These are phyloP conservation scores for Sigmodon hispidus DNA, from an alignment of 2,113 vertebrate species.

Conservation along the genomic window DNA sequence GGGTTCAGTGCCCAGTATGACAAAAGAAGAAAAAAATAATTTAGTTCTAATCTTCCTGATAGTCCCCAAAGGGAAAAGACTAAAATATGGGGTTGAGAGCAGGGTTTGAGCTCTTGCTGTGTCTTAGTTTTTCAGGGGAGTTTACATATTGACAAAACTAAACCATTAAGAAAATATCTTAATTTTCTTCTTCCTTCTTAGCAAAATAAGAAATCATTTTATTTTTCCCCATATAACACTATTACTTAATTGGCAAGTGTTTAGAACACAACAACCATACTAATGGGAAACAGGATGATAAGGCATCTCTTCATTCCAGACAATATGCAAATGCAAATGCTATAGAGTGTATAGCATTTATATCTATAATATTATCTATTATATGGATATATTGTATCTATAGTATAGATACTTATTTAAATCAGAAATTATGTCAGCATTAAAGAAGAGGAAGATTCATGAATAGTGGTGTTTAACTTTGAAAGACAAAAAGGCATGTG, in stretches of 20 bases:
- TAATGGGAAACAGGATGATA: neutral
- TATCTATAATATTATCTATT: neutral
- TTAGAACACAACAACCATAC: neutral
- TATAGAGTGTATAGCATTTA: neutral
- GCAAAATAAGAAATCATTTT: conserved; percentile 15
- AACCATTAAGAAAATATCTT: conserved; percentile 11
- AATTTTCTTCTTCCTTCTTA: conserved; percentile 36
- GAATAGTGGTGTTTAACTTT: neutral
- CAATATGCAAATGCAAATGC: neutral
- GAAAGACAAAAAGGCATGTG: neutral
- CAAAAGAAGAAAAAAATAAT: neutral
- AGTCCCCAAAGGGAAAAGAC: conserved; percentile 1
- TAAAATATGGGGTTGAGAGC: neutral
- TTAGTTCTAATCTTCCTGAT: neutral
- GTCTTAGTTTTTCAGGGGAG: neutral
- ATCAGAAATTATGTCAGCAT: neutral
- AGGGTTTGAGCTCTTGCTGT: neutral
- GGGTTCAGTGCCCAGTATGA: neutral
- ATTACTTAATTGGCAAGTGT: neutral
- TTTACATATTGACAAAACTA: conserved; percentile 38
- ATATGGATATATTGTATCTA: neutral
- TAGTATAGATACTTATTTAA: neutral
- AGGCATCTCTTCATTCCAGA: neutral
- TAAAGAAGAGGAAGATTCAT: neutral
- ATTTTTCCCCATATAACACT: conserved; percentile 9